Conservation (phyloP, 2,797 vertebrate genomes). For the Lithobates pipiens region DNA sequence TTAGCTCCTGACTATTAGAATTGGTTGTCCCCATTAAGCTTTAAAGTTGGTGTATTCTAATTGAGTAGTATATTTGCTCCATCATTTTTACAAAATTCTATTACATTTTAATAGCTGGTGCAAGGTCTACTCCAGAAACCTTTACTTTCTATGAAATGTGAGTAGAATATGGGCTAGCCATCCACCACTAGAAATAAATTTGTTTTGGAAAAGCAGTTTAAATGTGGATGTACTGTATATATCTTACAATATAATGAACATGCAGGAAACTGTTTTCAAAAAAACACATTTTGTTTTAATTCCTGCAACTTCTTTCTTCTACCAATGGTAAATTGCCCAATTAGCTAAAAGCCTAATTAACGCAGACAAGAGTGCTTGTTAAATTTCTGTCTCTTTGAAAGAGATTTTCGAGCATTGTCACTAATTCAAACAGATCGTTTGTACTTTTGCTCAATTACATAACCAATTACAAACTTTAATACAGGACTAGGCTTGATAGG, state of each 20-base stretch:
- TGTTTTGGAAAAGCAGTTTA: background rate
- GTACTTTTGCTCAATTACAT: conserved; percentile 67
- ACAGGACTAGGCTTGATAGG: conserved; percentile 4
- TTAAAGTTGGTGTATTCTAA: too few relatives aligned
- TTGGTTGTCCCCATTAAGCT: too few relatives aligned
- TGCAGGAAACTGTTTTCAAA: conserved; percentile 2
- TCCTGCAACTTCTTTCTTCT: conserved; percentile 68
- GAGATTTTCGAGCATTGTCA: conserved; percentile 70
- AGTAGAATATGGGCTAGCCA: too few relatives aligned
- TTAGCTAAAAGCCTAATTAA: conserved; percentile 73
- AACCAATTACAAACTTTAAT: conserved; percentile 58
- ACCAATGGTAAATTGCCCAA: conserved; percentile 71
- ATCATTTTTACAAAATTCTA: too few relatives aligned
- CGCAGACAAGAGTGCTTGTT: conserved; percentile 64
- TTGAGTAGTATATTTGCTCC: too few relatives aligned
- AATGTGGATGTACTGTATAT: background rate
- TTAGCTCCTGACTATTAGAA: too few relatives aligned
- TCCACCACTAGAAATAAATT: too few relatives aligned
- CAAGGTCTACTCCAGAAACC: too few relatives aligned
- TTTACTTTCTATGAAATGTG: too few relatives aligned
- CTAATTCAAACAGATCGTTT: conserved; percentile 71
- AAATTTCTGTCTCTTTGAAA: conserved; percentile 71
- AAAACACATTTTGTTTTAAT: background rate
- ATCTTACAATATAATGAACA: background rate
- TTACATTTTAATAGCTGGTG: too few relatives aligned